Evolutionary conservation across 2,888 invertebrate genomes (phyloP).

Genomic region (Ophion costatus): DNA sequence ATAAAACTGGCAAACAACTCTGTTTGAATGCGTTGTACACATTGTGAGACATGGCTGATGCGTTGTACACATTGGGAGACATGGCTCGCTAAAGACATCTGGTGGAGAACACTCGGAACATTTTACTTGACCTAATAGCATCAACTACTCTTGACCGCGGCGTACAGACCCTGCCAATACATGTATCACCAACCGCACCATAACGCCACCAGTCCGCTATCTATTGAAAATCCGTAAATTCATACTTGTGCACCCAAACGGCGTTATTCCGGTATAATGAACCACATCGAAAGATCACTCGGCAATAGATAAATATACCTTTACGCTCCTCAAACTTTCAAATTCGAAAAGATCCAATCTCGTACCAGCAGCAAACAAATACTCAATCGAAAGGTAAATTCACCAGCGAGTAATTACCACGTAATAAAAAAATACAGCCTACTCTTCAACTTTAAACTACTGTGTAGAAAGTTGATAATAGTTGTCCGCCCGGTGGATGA

Average conservation of each 20-base stretch:
- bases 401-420: background rate
- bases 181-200: background rate
- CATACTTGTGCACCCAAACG: background rate
- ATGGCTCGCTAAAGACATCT: no score
- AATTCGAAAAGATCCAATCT: background rate
- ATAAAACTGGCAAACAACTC: no score
- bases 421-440: background rate
- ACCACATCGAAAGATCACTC: background rate
- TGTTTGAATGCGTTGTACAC: no score
- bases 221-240: background rate
- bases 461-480: constrained; percentile 12
- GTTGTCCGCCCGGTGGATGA: constrained; percentile 19
- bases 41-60: no score
- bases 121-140: no score
- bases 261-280: background rate
- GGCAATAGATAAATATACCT: background rate
- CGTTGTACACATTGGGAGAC: no score
- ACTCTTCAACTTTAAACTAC: background rate
- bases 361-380: background rate
- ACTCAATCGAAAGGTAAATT: background rate
- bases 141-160: background rate
- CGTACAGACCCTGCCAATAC: background rate
- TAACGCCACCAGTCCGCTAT: background rate
- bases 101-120: no score
- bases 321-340: no score